Conservation (phyloP, 2,113 vertebrate genomes). For the Sisor rabdophorus region DNA sequence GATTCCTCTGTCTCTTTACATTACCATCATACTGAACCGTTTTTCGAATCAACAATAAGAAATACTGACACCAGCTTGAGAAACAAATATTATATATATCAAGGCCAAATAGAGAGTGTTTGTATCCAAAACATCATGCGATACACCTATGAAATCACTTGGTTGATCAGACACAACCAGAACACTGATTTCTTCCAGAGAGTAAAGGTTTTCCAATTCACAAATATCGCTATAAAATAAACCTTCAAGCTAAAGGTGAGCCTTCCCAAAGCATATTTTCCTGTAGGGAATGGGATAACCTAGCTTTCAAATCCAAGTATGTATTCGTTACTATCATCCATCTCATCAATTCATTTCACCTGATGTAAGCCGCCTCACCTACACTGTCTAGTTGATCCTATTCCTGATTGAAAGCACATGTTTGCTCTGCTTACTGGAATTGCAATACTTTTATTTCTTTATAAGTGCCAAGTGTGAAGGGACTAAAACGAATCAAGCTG, state of each 20-base stretch:
- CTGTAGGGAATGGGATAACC: not conserved
- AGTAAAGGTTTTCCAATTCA: not conserved
- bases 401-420: not conserved
- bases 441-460: not conserved
- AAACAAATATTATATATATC: not conserved
- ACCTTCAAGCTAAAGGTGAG: not conserved
- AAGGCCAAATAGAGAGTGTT: not conserved
- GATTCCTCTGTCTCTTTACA: constrained; percentile 9
- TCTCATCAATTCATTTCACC: not conserved
- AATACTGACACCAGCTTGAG: not conserved
- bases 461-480: not conserved
- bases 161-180: not conserved
- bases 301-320: not conserved
- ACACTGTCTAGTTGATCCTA: not conserved
- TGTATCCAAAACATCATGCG: not conserved
- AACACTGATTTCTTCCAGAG: not conserved
- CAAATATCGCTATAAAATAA: not conserved
- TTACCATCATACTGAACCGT: not conserved
- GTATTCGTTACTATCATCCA: not conserved
- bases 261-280: not conserved
- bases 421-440: constrained; percentile 2
- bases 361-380: not conserved
- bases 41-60: not conserved
- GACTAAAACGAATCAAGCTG: constrained; percentile 12
- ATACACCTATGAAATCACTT: not conserved